These are phyloP conservation scores for Erebia palarica DNA, from an alignment of 2,888 invertebrate species.

Conservation along the genomic window DNA sequence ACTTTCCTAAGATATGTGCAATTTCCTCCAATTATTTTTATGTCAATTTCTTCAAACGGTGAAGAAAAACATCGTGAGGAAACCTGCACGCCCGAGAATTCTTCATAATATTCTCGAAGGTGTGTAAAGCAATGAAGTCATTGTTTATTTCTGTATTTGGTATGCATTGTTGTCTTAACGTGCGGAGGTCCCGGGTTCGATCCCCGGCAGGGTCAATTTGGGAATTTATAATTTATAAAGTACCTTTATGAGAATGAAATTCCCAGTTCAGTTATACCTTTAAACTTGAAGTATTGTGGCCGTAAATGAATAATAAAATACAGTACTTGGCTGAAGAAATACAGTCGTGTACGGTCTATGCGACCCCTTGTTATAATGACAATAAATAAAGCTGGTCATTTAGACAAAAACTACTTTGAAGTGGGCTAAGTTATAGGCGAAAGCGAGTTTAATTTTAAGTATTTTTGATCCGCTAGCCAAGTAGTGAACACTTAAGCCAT, in stretches of 20 bases:
- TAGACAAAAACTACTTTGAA: slow-evolving; percentile 45
- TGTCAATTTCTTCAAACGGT: no score
- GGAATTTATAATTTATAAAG: neutral
- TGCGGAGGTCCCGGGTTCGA: no score
- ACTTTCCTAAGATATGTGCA: neutral
- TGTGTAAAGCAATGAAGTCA: no score
- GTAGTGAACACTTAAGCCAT: no score
- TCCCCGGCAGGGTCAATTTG: no score
- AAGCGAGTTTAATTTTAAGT: slow-evolving; percentile 37
- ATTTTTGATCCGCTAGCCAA: no score
- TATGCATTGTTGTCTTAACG: no score
- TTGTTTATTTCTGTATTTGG: no score
- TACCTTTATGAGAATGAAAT: neutral
- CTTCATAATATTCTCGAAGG: no score
- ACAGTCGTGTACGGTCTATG: slow-evolving; percentile 31
- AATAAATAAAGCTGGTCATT: slow-evolving; percentile 58
- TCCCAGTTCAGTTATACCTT: neutral
- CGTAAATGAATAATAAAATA: slow-evolving; percentile 26
- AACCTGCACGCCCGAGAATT: no score
- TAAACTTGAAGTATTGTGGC: slow-evolving; percentile 12
- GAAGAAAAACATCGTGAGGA: no score
- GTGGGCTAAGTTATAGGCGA: slow-evolving; percentile 42
- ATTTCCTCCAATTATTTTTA: neutral
- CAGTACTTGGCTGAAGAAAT: slow-evolving; percentile 13
- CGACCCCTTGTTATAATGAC: slow-evolving; percentile 52